phyloP scores from a whole-genome alignment of 2,113 vertebrate species.

The Myrmecobius fasciatus region DNA sequence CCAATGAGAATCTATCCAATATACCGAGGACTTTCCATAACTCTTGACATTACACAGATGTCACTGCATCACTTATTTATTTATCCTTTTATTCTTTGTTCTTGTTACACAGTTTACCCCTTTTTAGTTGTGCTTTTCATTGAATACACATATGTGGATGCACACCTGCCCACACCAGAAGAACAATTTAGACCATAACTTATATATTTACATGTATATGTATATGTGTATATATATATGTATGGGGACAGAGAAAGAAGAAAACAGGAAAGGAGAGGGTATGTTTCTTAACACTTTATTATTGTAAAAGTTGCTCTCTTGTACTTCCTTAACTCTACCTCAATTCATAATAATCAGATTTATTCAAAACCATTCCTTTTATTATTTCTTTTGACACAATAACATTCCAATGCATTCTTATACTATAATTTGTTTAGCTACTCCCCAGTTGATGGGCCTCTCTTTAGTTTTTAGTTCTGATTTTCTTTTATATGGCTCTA shows the following conservation, averaged over 20 bases:
- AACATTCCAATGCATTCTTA: neutral
- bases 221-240: fast-evolving
- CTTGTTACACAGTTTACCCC: neutral
- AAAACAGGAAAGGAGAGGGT: neutral
- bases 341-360: neutral
- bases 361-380: neutral
- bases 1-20: neutral
- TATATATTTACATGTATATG: neutral
- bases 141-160: neutral
- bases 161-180: neutral
- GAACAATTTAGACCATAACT: neutral
- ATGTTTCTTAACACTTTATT: neutral
- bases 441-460: neutral
- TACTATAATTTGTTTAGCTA: neutral
- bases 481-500: neutral
- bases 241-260: neutral
- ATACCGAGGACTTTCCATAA: neutral
- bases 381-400: no score
- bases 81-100: neutral
- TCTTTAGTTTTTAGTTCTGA: neutral
- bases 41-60: neutral
- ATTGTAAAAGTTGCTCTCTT: neutral
- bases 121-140: neutral
- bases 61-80: neutral
- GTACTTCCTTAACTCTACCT: neutral